Evolutionary conservation across 2,113 vertebrate species (phyloP).

Genomic region (Galemys pyrenaicus): DNA sequence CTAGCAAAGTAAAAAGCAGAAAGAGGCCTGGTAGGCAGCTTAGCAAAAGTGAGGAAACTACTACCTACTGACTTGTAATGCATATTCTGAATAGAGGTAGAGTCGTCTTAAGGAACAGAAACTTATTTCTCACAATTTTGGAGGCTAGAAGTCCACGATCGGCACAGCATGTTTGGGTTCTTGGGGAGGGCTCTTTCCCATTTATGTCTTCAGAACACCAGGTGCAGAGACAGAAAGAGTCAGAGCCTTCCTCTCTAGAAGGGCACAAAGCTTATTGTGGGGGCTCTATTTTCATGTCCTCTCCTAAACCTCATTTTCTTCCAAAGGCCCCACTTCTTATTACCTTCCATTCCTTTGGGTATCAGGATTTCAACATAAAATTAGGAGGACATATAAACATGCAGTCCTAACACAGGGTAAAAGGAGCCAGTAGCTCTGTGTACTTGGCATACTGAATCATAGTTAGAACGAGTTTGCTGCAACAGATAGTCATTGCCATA

Average conservation of each 20-base stretch:
- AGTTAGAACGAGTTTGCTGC: neutral
- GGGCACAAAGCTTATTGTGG: neutral
- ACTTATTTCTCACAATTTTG: neutral
- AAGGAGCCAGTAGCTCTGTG: neutral
- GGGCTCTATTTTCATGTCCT: neutral
- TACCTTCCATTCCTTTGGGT: neutral
- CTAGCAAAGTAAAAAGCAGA: neutral
- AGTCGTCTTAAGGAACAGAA: neutral
- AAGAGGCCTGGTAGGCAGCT: neutral
- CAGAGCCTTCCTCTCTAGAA: neutral
- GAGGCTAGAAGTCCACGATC: neutral
- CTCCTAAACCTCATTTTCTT: neutral
- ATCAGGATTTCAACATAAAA: neutral
- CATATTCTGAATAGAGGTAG: neutral
- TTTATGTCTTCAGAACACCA: no score
- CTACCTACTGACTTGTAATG: neutral
- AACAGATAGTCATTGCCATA: neutral
- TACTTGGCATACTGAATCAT: neutral
- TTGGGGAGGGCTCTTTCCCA: neutral
- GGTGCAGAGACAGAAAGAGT: neutral
- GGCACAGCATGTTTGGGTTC: neutral
- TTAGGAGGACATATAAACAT: neutral
- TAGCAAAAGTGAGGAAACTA: neutral
- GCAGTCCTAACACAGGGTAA: neutral
- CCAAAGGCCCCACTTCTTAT: neutral